Evolutionary conservation across 1,140 invertebrate genomes (phyloP).

Genomic region (Stegodyphus dumicola): DNA sequence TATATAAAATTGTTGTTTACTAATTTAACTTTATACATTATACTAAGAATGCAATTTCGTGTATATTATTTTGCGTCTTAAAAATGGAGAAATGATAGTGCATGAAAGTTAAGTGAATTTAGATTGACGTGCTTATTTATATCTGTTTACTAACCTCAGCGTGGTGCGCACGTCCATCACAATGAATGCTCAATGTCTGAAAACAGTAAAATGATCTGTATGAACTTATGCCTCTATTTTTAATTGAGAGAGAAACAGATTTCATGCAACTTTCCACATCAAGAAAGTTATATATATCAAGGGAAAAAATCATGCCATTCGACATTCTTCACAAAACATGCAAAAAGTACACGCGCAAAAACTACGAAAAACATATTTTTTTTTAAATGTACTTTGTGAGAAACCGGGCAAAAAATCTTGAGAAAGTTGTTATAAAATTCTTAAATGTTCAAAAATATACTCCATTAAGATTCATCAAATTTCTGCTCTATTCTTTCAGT

Average conservation of each 20-base stretch:
- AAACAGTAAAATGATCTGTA: conserved; percentile 55
- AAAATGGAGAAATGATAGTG: conserved; percentile 17
- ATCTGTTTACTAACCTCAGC: conserved; percentile 55
- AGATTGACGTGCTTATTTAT: conserved; percentile 21
- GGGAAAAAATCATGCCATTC: conserved; percentile 37
- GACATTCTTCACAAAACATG: conserved; percentile 29
- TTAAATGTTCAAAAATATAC: no score
- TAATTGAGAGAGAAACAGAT: conserved; percentile 41
- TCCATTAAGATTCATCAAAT: no score
- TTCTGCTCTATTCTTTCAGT: no score
- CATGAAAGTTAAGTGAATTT: conserved; percentile 11
- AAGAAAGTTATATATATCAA: conserved; percentile 18
- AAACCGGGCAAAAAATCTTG: not conserved
- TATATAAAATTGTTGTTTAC: not conserved
- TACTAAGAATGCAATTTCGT: no score
- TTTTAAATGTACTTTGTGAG: no score
- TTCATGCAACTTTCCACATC: conserved; percentile 57
- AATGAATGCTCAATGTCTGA: conserved; percentile 54
- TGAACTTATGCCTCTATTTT: conserved; percentile 38
- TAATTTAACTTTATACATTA: not conserved
- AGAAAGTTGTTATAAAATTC: not conserved
- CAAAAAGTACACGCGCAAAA: not conserved
- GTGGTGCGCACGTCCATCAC: conserved; percentile 37
- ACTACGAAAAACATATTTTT: not conserved
- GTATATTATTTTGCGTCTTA: no score